Evolutionary conservation across 2,797 vertebrate species (phyloP).

Genomic region (Gallirallus australis): DNA sequence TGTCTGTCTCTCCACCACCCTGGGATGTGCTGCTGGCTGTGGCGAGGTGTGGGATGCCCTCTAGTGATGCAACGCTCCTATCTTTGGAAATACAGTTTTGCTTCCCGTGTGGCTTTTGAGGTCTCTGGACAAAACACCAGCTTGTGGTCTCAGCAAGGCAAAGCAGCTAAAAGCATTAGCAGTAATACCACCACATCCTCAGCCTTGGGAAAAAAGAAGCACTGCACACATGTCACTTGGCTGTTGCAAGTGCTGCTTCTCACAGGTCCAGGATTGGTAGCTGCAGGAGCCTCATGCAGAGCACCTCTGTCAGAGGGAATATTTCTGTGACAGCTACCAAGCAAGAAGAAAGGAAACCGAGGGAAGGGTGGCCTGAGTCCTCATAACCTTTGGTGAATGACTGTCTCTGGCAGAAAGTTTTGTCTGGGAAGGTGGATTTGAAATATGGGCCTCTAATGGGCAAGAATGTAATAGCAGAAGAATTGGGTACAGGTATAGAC

Average conservation of each 20-base stretch:
- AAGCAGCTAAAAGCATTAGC: neutral
- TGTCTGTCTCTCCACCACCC: neutral
- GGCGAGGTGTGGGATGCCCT: slow-evolving; percentile 14
- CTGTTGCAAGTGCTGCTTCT: neutral
- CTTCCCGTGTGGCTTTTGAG: neutral
- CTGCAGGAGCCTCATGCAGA: neutral
- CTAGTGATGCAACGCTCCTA: neutral
- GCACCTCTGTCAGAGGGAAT: neutral
- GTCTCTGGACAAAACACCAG: neutral
- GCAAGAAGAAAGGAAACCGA: neutral
- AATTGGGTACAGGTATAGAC: neutral
- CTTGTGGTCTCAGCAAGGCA: neutral
- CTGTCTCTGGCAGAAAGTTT: neutral
- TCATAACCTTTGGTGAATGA: neutral
- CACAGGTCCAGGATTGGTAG: rapidly evolving
- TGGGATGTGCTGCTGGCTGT: neutral
- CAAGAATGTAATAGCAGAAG: neutral
- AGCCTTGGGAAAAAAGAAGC: neutral
- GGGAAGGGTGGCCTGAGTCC: neutral
- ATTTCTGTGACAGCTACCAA: neutral
- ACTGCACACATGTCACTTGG: rapidly evolving
- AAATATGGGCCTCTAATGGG: neutral
- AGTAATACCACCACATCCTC: neutral
- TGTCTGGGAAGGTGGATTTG: neutral
- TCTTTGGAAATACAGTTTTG: neutral